Percentiles rank a stretch among this genome's conserved stretches.
Evolutionary conservation across 2,888 invertebrate genomes (phyloP).

Genomic region (Eupithecia abbreviata): DNA sequence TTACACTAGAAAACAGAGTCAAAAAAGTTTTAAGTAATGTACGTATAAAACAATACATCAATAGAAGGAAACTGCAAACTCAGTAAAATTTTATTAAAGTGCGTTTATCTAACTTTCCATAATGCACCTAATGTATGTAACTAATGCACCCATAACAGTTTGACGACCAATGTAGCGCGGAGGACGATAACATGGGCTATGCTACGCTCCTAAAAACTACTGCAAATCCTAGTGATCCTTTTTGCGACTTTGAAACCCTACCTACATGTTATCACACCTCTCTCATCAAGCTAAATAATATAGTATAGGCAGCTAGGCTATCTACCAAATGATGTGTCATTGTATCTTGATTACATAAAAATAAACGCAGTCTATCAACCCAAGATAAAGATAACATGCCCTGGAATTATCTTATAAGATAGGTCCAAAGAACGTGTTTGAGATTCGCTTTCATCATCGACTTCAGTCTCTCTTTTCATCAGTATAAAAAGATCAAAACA

Average conservation of each 20-base stretch:
- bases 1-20: too few species aligned
- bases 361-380: conserved; percentile 15
- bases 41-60: too few species aligned
- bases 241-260: not conserved
- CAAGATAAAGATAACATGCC: conserved; percentile 12
- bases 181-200: too few species aligned
- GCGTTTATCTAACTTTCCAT: not conserved
- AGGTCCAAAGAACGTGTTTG: conserved; percentile 37
- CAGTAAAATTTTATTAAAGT: not conserved
- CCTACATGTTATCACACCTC: not conserved
- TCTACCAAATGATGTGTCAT: not conserved
- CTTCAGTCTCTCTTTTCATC: conserved; percentile 21
- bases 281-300: not conserved
- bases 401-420: conserved; percentile 25
- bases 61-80: not conserved
- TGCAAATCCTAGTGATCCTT: not conserved
- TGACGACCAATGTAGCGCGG: too few species aligned
- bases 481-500: conserved; percentile 47
- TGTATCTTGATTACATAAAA: conserved; percentile 6
- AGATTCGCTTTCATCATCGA: conserved; percentile 28
- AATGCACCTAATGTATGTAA: not conserved
- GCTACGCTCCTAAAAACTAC: not conserved
- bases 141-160: too few species aligned
- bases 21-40: too few species aligned
- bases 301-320: not conserved